These are phyloP conservation scores for Drosophila murphyi DNA, from an alignment of 1,140 invertebrate genomes.

Conservation along the genomic window DNA sequence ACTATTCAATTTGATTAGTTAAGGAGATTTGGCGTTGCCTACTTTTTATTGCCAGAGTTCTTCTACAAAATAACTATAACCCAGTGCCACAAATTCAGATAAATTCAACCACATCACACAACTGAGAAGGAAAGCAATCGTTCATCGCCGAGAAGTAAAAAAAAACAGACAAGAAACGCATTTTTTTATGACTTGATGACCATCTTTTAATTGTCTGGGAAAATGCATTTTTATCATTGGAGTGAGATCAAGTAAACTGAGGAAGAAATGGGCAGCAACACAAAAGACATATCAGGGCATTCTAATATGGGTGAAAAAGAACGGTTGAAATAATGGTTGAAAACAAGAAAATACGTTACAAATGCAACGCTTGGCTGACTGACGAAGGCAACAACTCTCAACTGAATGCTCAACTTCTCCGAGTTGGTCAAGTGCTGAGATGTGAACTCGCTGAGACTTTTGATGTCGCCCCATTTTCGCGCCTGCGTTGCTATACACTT, in stretches of 20 bases:
- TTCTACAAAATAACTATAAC: slow-evolving; percentile 13
- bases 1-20: background rate
- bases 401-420: slow-evolving; percentile 9
- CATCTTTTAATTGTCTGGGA: slow-evolving; percentile 78
- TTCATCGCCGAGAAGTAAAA: slow-evolving; percentile 7
- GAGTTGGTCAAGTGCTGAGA: slow-evolving; percentile 69
- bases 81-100: slow-evolving; percentile 37
- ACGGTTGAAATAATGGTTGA: background rate
- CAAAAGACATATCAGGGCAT: slow-evolving; percentile 44
- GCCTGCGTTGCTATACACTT: slow-evolving; percentile 30
- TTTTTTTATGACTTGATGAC: slow-evolving; percentile 38
- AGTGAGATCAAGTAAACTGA: slow-evolving; percentile 46
- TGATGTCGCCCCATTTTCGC: slow-evolving; percentile 68
- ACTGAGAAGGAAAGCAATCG: slow-evolving; percentile 20
- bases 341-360: slow-evolving; percentile 71
- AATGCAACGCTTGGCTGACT: slow-evolving; percentile 70
- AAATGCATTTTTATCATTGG: slow-evolving; percentile 60
- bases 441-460: slow-evolving; percentile 44
- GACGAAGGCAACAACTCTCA: slow-evolving; percentile 14
- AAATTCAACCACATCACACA: slow-evolving; percentile 16
- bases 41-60: slow-evolving; percentile 9
- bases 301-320: background rate
- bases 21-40: background rate
- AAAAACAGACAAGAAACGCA: slow-evolving; percentile 9
- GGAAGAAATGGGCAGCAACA: slow-evolving; percentile 17